phyloP scores from a whole-genome alignment of 1,140 invertebrate species.

The Pollicipes pollicipes region DNA sequence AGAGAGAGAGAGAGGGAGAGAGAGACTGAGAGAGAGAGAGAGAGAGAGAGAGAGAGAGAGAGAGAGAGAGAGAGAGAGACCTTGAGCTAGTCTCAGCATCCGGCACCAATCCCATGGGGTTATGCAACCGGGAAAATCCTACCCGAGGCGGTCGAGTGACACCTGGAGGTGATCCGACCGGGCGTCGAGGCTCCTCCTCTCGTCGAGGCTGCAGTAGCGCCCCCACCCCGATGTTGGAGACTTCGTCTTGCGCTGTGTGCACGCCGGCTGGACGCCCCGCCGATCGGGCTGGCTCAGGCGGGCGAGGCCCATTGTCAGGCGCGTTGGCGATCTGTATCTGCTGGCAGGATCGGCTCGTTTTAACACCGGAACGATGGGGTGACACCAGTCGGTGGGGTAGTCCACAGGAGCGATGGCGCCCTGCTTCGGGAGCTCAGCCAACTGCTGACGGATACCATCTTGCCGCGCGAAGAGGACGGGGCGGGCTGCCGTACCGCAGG shows the following conservation, averaged over 20 bases:
- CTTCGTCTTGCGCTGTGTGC: constrained; percentile 19
- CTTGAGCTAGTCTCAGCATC: no score
- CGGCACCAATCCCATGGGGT: background rate
- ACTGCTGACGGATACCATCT: background rate
- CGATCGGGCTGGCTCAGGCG: constrained; percentile 16
- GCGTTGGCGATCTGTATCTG: background rate
- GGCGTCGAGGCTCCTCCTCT: constrained; percentile 21
- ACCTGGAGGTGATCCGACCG: constrained; percentile 23
- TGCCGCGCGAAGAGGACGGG: constrained; percentile 9
- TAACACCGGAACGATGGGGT: background rate
- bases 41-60: no score
- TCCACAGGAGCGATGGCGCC: background rate
- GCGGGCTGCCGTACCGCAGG: no score
- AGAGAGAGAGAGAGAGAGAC: no score
- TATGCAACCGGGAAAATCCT: background rate
- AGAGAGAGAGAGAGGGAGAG: no score
- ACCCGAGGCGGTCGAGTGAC: constrained; percentile 17
- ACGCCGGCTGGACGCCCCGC: constrained; percentile 14
- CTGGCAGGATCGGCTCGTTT: background rate
- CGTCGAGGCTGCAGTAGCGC: constrained; percentile 14
- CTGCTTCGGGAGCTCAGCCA: background rate
- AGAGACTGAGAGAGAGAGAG: no score
- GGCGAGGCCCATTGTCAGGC: constrained; percentile 17
- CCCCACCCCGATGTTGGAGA: constrained; percentile 10
- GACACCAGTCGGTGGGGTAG: background rate